Base-by-base conservation (phyloP, 2,113 vertebrate species). In the Asarcornis scutulata region DNA sequence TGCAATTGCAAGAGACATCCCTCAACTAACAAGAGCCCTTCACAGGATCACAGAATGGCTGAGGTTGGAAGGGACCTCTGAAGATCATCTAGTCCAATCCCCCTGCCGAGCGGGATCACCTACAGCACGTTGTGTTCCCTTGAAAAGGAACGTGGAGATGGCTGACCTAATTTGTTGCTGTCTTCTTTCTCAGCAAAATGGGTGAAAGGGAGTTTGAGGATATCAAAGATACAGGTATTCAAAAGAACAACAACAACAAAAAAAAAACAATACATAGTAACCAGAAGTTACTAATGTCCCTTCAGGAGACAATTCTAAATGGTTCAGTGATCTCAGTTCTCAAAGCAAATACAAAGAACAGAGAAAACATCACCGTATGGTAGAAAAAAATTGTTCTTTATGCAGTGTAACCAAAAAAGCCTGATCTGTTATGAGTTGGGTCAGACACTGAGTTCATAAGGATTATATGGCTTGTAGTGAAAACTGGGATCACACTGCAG, bases 271-370 rank as follows among this genome's bases (percentile, higher is more conserved):
- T 1, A 32, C 4, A 8, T 14, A 78, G 52, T 5, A 76, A 59
- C 2, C 66, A 78, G 17, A 71, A 84, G 31, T 59, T 44, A n/a
- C 1, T 3, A 66, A 60, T 0, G 2, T 59, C 25, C 18, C 23
- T 64, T 85, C 38, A 76, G 9, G 16, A 85, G 13, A 1, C 13
- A 25, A 17, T 53, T 76, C 42, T 53, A 40, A 73, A 73, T 3
- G 38, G 14, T 11, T 34, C 4, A 68, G 16, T 87, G 13, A n/a
- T 77, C 40, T 74, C 27, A 21, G 12, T 79, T 73, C 59, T 42
- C 21, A 31, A 11, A 62, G n/a, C 17, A 83, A 82, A 83, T 31
- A 69, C 14, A 26, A 53, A 50, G 36, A 48, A 21, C 31, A 25
- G 1, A 83, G 55, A 48, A 90, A 46, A 23, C 48, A 71, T 2